phyloP scores from a whole-genome alignment of 2,888 invertebrate genomes.

The Macropis europaea region DNA sequence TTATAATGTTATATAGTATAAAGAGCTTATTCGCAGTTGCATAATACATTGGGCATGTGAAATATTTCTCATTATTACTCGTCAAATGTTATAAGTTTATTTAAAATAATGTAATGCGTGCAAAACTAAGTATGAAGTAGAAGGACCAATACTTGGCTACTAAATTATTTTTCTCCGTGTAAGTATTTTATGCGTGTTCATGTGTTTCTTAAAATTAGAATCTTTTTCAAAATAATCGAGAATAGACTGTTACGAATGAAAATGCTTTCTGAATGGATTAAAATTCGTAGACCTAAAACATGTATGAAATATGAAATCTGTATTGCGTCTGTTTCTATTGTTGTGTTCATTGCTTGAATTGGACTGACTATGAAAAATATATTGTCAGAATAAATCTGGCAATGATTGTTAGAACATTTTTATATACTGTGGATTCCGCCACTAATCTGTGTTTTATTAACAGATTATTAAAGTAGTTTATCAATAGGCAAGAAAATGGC shows the following conservation, averaged over 20 bases:
- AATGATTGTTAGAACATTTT: conserved; percentile 25
- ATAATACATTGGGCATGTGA: neutral
- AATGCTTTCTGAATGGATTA: neutral
- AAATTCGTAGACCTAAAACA: conserved; percentile 1
- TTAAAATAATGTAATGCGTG: neutral
- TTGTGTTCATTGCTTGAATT: conserved; percentile 34
- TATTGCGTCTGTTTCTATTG: conserved; percentile 31
- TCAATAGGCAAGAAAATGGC: conserved; percentile 2
- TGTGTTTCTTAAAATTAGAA: neutral
- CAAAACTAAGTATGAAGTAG: conserved; percentile 19
- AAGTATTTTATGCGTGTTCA: neutral
- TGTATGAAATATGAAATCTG: conserved; percentile 10
- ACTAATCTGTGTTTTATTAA: conserved; percentile 29
- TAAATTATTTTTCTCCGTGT: conserved; percentile 16
- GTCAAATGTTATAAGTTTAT: neutral
- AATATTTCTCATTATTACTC: neutral
- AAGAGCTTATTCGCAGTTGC: conserved; percentile 19
- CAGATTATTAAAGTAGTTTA: conserved; percentile 14
- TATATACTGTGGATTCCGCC: conserved; percentile 20
- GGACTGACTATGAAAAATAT: conserved; percentile 18
- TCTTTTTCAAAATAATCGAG: neutral
- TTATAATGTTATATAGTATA: neutral
- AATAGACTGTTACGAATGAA: neutral
- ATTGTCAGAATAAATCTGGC: conserved; percentile 7
- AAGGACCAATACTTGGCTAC: conserved; percentile 41